Percentiles rank a stretch among this genome's conserved stretches.
Evolutionary conservation across 2,113 vertebrate species (phyloP).

Genomic region (Phocoena sinus): DNA sequence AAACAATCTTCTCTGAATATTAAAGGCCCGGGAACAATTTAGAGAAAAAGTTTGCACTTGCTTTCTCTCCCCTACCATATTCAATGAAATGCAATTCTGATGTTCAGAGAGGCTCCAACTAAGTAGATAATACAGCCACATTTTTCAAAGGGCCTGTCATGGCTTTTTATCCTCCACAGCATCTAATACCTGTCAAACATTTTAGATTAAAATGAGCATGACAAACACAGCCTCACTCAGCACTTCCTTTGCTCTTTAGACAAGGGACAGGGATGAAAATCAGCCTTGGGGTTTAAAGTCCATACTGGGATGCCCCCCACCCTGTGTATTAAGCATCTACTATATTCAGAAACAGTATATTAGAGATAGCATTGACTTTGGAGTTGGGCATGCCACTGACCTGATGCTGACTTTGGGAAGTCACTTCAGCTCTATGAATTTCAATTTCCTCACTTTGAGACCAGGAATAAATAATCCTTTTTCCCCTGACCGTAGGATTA

Average conservation of each 20-base stretch:
- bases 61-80: constrained; percentile 5
- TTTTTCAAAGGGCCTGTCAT: constrained; percentile 55
- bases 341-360: background rate
- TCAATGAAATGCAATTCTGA: constrained; percentile 49
- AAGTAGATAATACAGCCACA: constrained; percentile 48
- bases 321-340: background rate
- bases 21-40: constrained; percentile 43
- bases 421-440: background rate
- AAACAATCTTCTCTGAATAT: constrained; percentile 51
- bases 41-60: constrained; percentile 35
- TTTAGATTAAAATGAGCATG: constrained; percentile 56
- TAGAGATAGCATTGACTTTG: background rate
- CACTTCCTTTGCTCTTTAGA: constrained; percentile 5
- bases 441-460: background rate
- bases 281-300: background rate
- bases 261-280: background rate
- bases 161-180: constrained; percentile 46
- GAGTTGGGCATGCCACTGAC: background rate
- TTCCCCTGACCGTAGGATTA: background rate
- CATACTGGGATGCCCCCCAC: background rate
- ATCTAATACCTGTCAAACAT: constrained; percentile 63
- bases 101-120: constrained; percentile 7
- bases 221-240: constrained; percentile 36
- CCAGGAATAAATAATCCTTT: background rate
- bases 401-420: background rate